Evolutionary conservation across 1,140 invertebrate species (phyloP).

Genomic region (Chionoecetes opilio): DNA sequence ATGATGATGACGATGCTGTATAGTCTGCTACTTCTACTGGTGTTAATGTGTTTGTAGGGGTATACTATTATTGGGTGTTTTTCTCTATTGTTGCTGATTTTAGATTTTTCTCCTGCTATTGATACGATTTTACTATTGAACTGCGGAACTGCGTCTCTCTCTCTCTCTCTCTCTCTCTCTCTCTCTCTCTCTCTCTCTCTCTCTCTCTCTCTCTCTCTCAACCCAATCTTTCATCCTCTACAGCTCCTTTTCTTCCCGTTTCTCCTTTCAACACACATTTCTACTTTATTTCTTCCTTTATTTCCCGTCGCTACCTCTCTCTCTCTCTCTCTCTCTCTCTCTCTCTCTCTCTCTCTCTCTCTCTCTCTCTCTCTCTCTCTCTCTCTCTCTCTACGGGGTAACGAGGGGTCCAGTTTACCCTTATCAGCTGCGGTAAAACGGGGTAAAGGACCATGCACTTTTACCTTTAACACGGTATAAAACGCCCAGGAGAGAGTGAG

Average conservation of each 20-base stretch:
- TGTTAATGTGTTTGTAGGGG: background rate
- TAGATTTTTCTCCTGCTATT: background rate
- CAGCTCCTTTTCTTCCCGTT: too few species aligned
- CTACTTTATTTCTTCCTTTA: background rate
- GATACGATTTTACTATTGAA: too few species aligned
- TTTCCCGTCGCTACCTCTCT: too few species aligned
- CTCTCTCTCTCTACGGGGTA: background rate
- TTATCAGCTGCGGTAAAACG: background rate
- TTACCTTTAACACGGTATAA: background rate
- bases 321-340: background rate
- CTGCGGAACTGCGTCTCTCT: background rate
- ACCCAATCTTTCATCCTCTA: background rate
- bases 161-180: background rate
- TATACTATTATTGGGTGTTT: background rate
- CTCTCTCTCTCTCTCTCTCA: too few species aligned
- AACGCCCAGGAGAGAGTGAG: background rate
- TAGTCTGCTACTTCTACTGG: background rate
- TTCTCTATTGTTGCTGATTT: background rate
- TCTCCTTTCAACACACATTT: too few species aligned
- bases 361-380: background rate
- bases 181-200: background rate
- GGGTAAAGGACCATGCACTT: background rate
- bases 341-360: slow-evolving; percentile 3
- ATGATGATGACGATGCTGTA: too few species aligned
- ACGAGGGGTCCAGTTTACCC: background rate